phyloP scores from a whole-genome alignment of 2,113 vertebrate genomes.

The Macrotus californicus region DNA sequence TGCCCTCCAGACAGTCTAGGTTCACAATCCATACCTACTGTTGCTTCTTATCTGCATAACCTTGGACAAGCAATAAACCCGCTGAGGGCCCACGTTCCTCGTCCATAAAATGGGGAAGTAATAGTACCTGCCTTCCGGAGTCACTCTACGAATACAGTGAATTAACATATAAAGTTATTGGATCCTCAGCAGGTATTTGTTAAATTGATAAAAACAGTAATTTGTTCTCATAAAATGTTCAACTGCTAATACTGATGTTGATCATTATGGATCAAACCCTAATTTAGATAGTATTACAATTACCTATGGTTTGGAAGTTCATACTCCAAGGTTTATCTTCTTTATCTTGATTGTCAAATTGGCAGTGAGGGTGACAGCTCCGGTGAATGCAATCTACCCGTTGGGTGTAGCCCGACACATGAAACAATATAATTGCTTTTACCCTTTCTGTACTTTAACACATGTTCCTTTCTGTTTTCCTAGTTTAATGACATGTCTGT shows the following conservation, averaged over 20 bases:
- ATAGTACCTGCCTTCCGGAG: neutral
- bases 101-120: neutral
- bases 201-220: neutral
- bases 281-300: neutral
- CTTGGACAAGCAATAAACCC: neutral
- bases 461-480: neutral
- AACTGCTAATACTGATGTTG: neutral
- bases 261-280: neutral
- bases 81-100: neutral
- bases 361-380: neutral
- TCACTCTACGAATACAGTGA: neutral
- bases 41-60: neutral
- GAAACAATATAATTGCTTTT: neutral
- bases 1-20: neutral
- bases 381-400: rapidly evolving
- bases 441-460: neutral
- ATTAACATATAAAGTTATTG: neutral
- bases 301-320: neutral
- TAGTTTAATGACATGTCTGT: neutral
- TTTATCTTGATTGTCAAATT: neutral
- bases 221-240: neutral
- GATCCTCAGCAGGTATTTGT: neutral
- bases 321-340: neutral
- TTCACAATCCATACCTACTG: neutral
- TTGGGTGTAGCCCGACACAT: neutral